A percentile compares a stretch with the other conserved stretches of the same genome.
These are phyloP conservation scores for Notocelia uddmanniana DNA, from an alignment of 2,888 invertebrate genomes.

Conservation along the genomic window DNA sequence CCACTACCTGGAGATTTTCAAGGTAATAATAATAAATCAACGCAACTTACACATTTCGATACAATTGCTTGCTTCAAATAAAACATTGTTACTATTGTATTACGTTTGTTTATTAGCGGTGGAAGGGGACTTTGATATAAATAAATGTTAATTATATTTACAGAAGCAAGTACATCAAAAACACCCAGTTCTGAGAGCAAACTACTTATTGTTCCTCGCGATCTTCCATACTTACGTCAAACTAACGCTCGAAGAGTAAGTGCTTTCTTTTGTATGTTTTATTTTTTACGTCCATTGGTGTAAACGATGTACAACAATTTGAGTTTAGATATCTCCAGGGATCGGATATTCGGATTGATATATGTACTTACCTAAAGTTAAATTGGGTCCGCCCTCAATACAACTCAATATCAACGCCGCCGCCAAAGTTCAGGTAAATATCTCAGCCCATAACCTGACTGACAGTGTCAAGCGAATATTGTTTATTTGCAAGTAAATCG, in stretches of 20 bases:
- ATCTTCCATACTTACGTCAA: slow-evolving; percentile 82
- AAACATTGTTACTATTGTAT: not conserved
- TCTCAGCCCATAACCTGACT: too few species aligned
- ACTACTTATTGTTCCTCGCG: slow-evolving; percentile 79
- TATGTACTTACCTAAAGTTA: too few species aligned
- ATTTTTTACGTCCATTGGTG: not conserved
- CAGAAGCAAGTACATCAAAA: slow-evolving; percentile 79
- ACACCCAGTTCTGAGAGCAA: slow-evolving; percentile 72
- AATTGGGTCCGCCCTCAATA: too few species aligned
- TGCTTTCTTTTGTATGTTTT: slow-evolving; percentile 28
- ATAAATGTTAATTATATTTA: slow-evolving; percentile 46
- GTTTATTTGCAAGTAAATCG: too few species aligned
- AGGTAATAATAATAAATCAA: slow-evolving; percentile 66
- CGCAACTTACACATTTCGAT: not conserved
- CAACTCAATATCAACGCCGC: too few species aligned
- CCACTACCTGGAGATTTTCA: slow-evolving; percentile 73
- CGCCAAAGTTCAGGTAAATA: too few species aligned
- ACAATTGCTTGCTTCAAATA: not conserved
- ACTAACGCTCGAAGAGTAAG: slow-evolving; percentile 83
- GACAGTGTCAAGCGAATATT: too few species aligned
- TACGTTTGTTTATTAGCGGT: not conserved
- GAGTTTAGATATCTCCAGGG: not conserved
- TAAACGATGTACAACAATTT: not conserved
- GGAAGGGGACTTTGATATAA: not conserved
- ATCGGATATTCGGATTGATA: too few species aligned